Evolutionary conservation across 1,140 invertebrate genomes (phyloP).

Genomic region (Oscheius sp.): DNA sequence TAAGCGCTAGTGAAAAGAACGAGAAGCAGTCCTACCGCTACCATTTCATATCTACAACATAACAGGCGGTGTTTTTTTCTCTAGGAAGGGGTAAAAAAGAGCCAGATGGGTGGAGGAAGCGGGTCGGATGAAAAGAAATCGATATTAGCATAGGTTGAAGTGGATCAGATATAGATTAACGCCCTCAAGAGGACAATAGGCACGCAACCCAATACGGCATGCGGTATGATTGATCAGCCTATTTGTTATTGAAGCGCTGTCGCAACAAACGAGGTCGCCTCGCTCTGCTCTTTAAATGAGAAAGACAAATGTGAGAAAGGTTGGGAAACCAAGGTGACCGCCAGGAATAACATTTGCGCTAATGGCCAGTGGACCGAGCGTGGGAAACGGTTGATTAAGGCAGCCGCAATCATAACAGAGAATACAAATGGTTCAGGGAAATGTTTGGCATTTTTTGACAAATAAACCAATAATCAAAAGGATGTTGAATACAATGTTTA

Average conservation of each 20-base stretch:
- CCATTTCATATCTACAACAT: neutral
- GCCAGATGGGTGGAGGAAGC: slow-evolving; percentile 4
- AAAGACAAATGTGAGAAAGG: neutral
- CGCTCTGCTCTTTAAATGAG: neutral
- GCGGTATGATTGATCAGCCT: neutral
- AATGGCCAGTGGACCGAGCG: too few species aligned
- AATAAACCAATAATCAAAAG: too few species aligned
- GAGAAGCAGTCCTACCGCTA: neutral
- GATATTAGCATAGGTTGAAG: slow-evolving; percentile 8
- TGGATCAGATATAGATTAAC: slow-evolving; percentile 7
- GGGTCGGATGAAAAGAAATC: slow-evolving; percentile 7
- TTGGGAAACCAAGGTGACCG: neutral
- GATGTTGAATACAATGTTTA: too few species aligned
- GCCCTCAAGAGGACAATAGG: neutral
- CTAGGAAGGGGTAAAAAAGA: neutral
- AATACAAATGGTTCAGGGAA: too few species aligned
- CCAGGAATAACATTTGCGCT: neutral
- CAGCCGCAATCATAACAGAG: too few species aligned
- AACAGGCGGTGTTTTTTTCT: neutral
- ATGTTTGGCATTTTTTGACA: too few species aligned
- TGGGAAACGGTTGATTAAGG: too few species aligned
- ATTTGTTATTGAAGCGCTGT: neutral
- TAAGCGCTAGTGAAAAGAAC: neutral
- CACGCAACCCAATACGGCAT: slow-evolving; percentile 12
- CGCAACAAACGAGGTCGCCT: neutral